These are phyloP conservation scores for Gambusia affinis DNA, from an alignment of 2,113 vertebrate species.

Conservation along the genomic window DNA sequence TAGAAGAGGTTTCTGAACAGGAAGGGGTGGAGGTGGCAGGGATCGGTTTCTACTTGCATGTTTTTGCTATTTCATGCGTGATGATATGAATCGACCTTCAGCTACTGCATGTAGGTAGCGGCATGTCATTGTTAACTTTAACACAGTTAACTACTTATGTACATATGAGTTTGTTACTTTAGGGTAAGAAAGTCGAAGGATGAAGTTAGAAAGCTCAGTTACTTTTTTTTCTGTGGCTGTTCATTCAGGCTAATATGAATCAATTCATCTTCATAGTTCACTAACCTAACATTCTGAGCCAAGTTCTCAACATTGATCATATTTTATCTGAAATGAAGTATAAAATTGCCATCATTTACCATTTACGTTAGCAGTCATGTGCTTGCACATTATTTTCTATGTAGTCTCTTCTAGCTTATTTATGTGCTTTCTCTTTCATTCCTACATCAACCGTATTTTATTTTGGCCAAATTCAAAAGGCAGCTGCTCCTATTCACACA, in stretches of 20 bases:
- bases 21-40: constrained; percentile 15
- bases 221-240: no score
- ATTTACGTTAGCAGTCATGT: no score
- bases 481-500: neutral
- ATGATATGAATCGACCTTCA: neutral
- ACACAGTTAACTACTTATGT: no score
- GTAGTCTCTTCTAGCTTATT: neutral
- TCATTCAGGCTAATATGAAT: neutral
- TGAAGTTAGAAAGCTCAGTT: no score
- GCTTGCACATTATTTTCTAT: no score
- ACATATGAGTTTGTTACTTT: neutral
- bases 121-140: neutral
- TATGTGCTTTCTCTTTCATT: neutral
- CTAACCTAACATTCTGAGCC: neutral
- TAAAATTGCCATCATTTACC: neutral
- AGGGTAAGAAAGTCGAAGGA: neutral
- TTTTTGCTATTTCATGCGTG: constrained; percentile 33
- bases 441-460: neutral
- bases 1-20: constrained; percentile 39
- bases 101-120: no score
- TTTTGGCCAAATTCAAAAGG: neutral
- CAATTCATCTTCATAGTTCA: neutral
- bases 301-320: neutral
- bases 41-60: constrained; percentile 33
- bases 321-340: neutral